Percentiles rank a stretch among this genome's conserved stretches.
Evolutionary conservation across 2,797 vertebrate species (phyloP).

Genomic region (Sitta carolinensis): DNA sequence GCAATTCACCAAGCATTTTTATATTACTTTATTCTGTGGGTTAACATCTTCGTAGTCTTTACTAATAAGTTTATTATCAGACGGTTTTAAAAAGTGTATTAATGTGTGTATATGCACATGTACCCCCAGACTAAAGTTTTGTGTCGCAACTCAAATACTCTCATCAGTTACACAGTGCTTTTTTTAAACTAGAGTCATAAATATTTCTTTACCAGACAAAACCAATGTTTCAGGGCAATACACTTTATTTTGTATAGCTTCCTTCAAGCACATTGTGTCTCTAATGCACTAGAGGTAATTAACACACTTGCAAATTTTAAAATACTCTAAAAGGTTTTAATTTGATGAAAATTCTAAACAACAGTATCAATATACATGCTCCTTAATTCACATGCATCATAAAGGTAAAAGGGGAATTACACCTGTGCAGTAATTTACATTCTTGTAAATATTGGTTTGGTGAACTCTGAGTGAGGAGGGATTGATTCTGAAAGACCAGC

Average conservation of each 20-base stretch:
- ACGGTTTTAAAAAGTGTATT: neutral
- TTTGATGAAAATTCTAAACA: neutral
- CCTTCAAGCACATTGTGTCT: neutral
- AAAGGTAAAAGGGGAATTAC: neutral
- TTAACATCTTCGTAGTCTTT: neutral
- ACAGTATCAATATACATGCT: neutral
- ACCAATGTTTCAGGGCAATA: neutral
- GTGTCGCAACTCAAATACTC: neutral
- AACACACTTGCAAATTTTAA: neutral
- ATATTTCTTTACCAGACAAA: slow-evolving; percentile 21
- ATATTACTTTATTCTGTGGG: neutral
- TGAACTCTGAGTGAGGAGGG: neutral
- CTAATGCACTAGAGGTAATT: neutral
- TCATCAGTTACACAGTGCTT: neutral
- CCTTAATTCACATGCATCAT: neutral
- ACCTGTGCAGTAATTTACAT: neutral
- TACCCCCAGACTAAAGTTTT: neutral
- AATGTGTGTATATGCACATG: neutral
- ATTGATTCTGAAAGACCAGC: neutral
- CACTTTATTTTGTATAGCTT: slow-evolving; percentile 18
- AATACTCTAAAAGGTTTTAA: neutral
- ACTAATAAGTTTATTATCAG: neutral
- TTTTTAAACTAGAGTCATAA: neutral
- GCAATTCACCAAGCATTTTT: neutral
- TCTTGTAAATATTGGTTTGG: neutral